Evolutionary conservation across 2,888 invertebrate genomes (phyloP), one percentile per base, ranked within the genome.

Genomic region (Leptinotarsa peninsularis): DNA sequence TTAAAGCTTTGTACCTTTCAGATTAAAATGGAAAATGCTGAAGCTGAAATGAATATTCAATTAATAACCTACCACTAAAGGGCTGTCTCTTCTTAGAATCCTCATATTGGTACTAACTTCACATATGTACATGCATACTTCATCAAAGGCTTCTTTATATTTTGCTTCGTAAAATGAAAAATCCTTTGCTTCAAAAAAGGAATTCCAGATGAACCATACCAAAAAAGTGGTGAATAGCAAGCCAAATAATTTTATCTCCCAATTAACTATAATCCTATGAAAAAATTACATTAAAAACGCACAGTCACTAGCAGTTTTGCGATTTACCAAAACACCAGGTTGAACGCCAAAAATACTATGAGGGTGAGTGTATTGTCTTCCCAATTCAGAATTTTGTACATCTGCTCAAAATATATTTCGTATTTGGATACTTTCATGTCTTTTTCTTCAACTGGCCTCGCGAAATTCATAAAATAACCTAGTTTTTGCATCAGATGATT

Each of bases 311-410:
- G 15, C 17, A 27, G 4, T 33, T 27, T 27, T 50, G 17, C 23
- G 50, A 85, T 88, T 84, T 85, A 89, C 89, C 88, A 88, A 81
- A 88, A 88, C 70, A 89, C 75, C 73, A 87, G 80, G 82, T 89
- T 88, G 50, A 88, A 81, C 69, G 85, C 79, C 75, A 87, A 81
- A 79, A 89, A 84, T 74, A 84, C 82, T 43, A 83, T 79, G 77
- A 86, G 83, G 76, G 87, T 89, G 27, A 86, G 76, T 60, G 84
- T 79, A 21, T 85, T 85, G 76, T 89, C 85, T 76, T 89, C 87
- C 89, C 89, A 89, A 71, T 84, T 83, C 68, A 89, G 78, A 67
- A 87, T 72, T 73, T 83, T 84, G 78, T 84, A 84, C 66, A 84
- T 73, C 66, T 83, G 75, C 73, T 84, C 85, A 21, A 86, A 81